Base-by-base conservation (phyloP, 2,797 vertebrate species). In the Passerculus sandwichensis region DNA sequence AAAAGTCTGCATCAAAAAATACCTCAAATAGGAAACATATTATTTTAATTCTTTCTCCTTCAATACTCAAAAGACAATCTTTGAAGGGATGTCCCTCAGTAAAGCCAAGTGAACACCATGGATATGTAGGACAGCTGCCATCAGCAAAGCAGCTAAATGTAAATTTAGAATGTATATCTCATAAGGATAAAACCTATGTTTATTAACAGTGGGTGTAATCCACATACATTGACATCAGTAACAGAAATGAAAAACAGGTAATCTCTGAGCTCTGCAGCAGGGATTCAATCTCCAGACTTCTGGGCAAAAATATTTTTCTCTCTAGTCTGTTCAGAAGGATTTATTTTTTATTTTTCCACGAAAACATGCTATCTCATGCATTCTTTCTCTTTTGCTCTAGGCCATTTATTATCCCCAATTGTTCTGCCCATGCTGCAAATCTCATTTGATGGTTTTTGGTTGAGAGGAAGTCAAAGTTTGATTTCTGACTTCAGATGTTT, bases 211-310 rank as follows among this genome's bases (percentile, higher is more conserved):
- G 15, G 18, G 17, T 71, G 64, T 74, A 86, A 64, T 67, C 26
- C 1, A 1, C 23, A 19, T 11, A 53, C 18, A 65, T 3, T 75
- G 54, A 47, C 66, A 67, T n/a, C 34, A 5, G 0, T n/a, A 56
- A 38, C 23, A 86, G 25, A 73, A 74, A 90, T 32, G 13, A 90
- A 48, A 27, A 75, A n/a, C 20, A 65, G 16, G 69, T 30, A 64
- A 74, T 42, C 36, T 64, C 70, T 27, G 69, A 85, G 56, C 25
- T 83, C 75, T 69, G 59, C 57, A 38, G 32, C 19, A 65, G 4
- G 17, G 47, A 47, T 75, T 81, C 38, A 36, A 2, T n/a, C 44
- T 80, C 40, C 45, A 61, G 77, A 69, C 7, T 86, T 78, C 21
- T 44, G 27, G 50, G 13, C 6, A 4, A 69, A 72, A 30, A 38